Conservation (phyloP, 2,113 vertebrate genomes). For the Andinoacara biseriatus region DNA sequence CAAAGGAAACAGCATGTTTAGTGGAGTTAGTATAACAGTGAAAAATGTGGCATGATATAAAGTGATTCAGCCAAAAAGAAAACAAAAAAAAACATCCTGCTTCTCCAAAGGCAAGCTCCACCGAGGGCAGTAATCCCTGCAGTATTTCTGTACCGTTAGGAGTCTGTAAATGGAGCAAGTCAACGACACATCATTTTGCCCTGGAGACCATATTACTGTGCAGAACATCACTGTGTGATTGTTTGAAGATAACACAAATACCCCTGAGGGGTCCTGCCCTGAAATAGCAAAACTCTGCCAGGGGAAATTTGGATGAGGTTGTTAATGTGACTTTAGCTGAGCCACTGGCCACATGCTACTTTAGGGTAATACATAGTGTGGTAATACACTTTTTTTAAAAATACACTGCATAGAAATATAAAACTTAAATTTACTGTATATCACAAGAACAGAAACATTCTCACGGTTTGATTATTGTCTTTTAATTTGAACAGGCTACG, state of each 20-base stretch:
- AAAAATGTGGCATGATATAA: not conserved
- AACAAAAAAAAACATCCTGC: not conserved
- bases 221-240: constrained; percentile 55
- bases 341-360: not conserved
- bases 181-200: constrained; percentile 33
- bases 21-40: not conserved
- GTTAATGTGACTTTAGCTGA: constrained; percentile 26
- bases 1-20: not conserved
- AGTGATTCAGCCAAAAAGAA: not conserved
- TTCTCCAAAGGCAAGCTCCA: not conserved
- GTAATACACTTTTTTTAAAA: not conserved
- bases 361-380: not conserved
- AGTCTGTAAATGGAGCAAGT: constrained; percentile 36
- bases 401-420: not conserved
- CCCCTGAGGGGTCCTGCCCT: constrained; percentile 23
- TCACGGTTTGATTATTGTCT: not conserved
- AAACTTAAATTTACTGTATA: not conserved
- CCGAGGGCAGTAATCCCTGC: not conserved
- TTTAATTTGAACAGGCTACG: constrained; percentile 71
- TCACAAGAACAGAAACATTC: not conserved
- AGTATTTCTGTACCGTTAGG: constrained; percentile 12
- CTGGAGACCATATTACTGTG: constrained; percentile 19
- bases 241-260: constrained; percentile 49
- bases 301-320: constrained; percentile 5
- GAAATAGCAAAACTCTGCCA: constrained; percentile 18